Base-by-base conservation (phyloP, 2,797 vertebrate genomes). In the Lacerta agilis region DNA sequence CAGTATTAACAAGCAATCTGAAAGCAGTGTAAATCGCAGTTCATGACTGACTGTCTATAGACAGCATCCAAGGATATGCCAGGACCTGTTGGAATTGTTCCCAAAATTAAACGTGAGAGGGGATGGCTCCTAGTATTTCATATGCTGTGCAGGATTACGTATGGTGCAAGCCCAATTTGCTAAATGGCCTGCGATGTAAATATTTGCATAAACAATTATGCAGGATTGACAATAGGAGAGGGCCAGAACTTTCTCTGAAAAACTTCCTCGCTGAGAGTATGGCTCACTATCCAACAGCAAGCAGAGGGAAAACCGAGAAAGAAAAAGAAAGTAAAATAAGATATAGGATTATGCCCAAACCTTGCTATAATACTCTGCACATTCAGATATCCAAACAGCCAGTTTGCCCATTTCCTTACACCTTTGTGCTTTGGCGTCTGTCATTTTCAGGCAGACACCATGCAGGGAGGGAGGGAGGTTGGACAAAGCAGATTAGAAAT, bases 11-110 rank as follows among this genome's bases (percentile, higher is more conserved):
- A 77, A 69, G 43, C 79, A 86, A 55, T 55, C 69, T 78, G 81
- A 76, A 87, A 61, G 67, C 23, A n/a, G 20, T 18, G 73, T 81
- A 87, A 75, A 81, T 41, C 7, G 43, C 20, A n/a, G 1, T 73
- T 17, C 6, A 72, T 73, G 87, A 79, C n/a, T 79, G 87, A 84
- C 15, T 43, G 76, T 67, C 76, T 85, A 49, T 43, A 23, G 36
- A 41, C 38, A n/a, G 36, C 18, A 79, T 66, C 66, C 66, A 38
- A n/a, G 61, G 29, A 64, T 72, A 36, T 25, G 15, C 38, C 3
- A 41, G 15, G 20, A 38, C 41, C 38, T 72, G 18, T 8, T 79
- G 76, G 76, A 43, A 78, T 23, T 18, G 17, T 45, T 79, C 49
- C 82, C 45, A 64, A 79, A 61, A 84, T 69, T 79, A 58, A 78